Base-by-base conservation (phyloP, 2,113 vertebrate species). In the Neopipo cinnamomea region DNA sequence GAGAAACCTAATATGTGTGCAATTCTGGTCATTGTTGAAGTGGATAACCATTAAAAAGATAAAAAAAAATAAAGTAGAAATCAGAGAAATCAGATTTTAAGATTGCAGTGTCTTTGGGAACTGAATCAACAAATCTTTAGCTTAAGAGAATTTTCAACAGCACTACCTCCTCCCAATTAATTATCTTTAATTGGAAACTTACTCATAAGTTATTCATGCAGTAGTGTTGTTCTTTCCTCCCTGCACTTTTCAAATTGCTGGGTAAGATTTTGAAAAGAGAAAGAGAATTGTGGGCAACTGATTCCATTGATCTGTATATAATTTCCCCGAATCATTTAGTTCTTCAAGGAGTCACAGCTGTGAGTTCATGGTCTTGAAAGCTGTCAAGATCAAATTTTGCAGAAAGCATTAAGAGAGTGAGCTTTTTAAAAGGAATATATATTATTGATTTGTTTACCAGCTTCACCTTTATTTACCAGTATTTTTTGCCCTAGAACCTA, bases 191-290 rank as follows among this genome's bases (percentile, higher is more conserved):
- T 17, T 68, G 30, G 35, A 17, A 58, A 46, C 62, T 84, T 28
- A 37, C 10, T 5, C 11, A 11, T 14, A 24, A 58, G 14, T 67
- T 88, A 12, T 41, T 72, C 6, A 41, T 67, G 75, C 0, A 0
- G 12, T 42, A 25, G 14, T 58, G 22, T 46, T 0, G 0, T 70
- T 41, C 33, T 47, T 81, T 65, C 46, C 71, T 87, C 55, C 62
- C 33, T 84, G 27, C 14, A 12, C 17, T 61, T 88, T 77, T 44
- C 15, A 75, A 58, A n/a, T 89, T 3, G 1, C 42, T 78, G 42
- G 12, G 21, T 76, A 33, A 56, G 50, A 41, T 62, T 87, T 78
- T 81, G 65, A 78, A 33, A 9, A 35, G 74, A 75, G 52, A n/a
- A 59, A 33, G 22, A 31, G 37, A 59, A 67, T 31, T 75, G 28